Evolutionary conservation across 2,797 vertebrate species (phyloP).

Genomic region (Smutsia gigantea): DNA sequence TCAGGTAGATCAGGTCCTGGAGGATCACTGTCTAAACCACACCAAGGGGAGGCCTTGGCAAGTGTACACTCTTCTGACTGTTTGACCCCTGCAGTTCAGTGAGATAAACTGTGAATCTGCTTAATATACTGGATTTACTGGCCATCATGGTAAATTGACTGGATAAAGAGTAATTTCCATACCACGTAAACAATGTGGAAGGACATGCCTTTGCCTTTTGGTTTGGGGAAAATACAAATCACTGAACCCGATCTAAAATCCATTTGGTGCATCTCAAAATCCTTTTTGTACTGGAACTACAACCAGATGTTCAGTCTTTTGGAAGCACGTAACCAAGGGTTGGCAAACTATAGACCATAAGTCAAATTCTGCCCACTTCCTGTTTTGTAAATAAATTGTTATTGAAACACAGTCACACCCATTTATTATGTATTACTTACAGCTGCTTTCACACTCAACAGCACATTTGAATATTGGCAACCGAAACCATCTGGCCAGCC

Average conservation of each 20-base stretch:
- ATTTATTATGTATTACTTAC: neutral
- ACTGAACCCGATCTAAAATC: neutral
- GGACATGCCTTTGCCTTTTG: neutral
- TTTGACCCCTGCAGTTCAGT: neutral
- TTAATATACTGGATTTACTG: neutral
- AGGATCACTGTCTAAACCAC: constrained; percentile 9
- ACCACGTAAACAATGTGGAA: constrained; percentile 2
- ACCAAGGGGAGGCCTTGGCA: constrained; percentile 26
- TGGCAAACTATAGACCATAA: neutral
- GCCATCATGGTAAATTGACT: constrained; percentile 12
- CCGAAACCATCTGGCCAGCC: neutral
- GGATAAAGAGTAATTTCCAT: neutral
- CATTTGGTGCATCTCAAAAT: neutral
- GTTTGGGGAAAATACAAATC: neutral
- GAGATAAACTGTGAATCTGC: constrained; percentile 43
- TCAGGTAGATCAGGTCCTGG: constrained; percentile 36
- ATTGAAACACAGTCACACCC: too few species aligned
- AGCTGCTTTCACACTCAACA: neutral
- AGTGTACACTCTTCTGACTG: neutral
- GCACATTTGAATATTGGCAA: neutral
- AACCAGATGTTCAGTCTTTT: neutral
- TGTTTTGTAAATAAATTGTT: constrained; percentile 14
- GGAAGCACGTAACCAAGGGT: neutral
- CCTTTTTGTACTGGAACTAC: neutral
- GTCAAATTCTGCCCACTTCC: neutral